These are phyloP conservation scores for Phasia obesa DNA, from an alignment of 2,888 invertebrate genomes.

Conservation along the genomic window DNA sequence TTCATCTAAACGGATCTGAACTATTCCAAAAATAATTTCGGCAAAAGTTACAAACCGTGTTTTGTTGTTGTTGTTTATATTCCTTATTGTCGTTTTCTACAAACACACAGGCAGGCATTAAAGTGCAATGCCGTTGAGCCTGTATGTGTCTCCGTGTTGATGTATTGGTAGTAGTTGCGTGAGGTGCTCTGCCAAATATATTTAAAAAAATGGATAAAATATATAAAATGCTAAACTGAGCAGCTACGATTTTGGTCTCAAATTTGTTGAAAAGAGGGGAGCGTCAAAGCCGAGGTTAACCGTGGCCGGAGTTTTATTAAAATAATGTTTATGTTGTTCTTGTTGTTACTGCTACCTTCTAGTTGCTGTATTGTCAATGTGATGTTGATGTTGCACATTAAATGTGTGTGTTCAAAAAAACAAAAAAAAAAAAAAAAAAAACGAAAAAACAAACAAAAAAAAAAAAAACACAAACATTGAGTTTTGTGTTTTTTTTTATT, in stretches of 20 bases:
- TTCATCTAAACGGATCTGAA: constrained; percentile 82
- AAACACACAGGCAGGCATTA: not conserved
- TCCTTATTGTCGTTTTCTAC: constrained; percentile 35
- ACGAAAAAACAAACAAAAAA: constrained; percentile 20
- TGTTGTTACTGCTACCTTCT: constrained; percentile 51
- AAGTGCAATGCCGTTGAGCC: constrained; percentile 17
- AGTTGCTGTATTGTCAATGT: constrained; percentile 62
- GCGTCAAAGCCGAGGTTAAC: constrained; percentile 70
- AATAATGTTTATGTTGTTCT: constrained; percentile 23
- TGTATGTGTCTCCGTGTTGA: constrained; percentile 52
- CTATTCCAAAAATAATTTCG: constrained; percentile 82
- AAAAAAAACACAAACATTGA: constrained; percentile 9
- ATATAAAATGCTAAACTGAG: constrained; percentile 64
- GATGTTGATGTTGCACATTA: constrained; percentile 66
- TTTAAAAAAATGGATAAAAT: constrained; percentile 48
- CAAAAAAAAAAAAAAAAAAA: constrained; percentile 23
- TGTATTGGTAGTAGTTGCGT: constrained; percentile 67
- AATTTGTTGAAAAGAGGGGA: constrained; percentile 48
- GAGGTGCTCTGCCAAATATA: constrained; percentile 69
- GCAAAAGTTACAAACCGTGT: constrained; percentile 76
- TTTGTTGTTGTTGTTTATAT: constrained; percentile 68
- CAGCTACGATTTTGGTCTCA: constrained; percentile 64
- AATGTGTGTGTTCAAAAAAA: constrained; percentile 38
- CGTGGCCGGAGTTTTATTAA: constrained; percentile 64
- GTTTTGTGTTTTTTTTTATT: constrained; percentile 52